Conservation (phyloP, 2,113 vertebrate species). For the Tragelaphus scriptus region DNA sequence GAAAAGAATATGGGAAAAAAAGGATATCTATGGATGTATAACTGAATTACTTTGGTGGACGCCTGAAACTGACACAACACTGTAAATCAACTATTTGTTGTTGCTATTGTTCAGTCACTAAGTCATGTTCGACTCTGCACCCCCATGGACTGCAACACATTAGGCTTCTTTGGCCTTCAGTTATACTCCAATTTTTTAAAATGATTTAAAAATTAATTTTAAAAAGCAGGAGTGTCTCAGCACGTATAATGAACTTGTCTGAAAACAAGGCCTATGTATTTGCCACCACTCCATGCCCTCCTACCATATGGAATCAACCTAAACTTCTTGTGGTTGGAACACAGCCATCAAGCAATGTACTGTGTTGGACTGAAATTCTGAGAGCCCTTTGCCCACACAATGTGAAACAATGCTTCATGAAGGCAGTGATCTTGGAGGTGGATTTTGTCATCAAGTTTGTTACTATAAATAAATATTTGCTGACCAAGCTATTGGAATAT, state of each 20-base stretch:
- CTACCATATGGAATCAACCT: neutral
- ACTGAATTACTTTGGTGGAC: neutral
- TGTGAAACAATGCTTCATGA: neutral
- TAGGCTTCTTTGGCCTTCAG: neutral
- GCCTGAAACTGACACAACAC: neutral
- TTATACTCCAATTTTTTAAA: neutral
- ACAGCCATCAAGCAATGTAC: rapidly evolving
- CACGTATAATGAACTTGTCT: neutral
- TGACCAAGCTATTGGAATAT: neutral
- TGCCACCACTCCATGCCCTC: neutral
- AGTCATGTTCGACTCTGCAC: neutral
- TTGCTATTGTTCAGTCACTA: neutral
- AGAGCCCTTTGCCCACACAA: neutral
- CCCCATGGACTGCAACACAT: neutral
- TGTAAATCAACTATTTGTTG: neutral
- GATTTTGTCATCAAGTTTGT: neutral
- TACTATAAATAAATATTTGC: neutral
- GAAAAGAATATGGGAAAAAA: neutral
- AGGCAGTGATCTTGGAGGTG: neutral
- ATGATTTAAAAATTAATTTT: neutral
- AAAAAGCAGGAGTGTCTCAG: neutral
- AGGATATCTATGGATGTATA: neutral
- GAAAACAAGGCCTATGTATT: neutral
- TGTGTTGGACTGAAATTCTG: neutral
- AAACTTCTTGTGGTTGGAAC: neutral